phyloP scores from a whole-genome alignment of 2,797 vertebrate genomes.

The Taeniopygia guttata region DNA sequence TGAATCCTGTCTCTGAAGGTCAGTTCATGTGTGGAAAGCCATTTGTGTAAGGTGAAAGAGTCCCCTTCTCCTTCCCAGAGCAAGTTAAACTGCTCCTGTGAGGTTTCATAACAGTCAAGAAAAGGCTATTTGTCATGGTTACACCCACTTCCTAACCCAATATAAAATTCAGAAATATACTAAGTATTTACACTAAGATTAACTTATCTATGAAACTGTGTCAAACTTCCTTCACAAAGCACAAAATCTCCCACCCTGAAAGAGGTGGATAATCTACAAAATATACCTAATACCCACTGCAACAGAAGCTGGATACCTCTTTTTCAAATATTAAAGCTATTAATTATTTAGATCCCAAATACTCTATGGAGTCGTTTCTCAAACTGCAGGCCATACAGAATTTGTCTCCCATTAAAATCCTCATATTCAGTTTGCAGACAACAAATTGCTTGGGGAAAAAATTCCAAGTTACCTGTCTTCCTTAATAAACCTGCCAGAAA shows the following conservation, averaged over 20 bases:
- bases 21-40: fast-evolving
- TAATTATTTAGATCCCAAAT: not conserved
- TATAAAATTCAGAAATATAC: not conserved
- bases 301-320: not conserved
- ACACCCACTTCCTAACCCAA: not conserved
- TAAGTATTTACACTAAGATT: not conserved
- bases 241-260: not conserved
- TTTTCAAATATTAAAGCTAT: not conserved
- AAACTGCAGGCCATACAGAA: not conserved
- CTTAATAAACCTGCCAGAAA: not conserved
- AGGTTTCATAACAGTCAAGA: not conserved
- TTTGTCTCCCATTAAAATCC: not conserved
- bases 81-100: not conserved
- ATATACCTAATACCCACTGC: not conserved
- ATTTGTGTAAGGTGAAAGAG: not conserved
- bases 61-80: not conserved
- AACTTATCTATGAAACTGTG: not conserved
- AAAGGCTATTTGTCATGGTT: not conserved
- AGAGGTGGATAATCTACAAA: not conserved
- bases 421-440: not conserved
- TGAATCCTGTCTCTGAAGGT: not conserved
- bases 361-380: not conserved
- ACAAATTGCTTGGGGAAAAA: not conserved
- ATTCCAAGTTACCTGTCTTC: not conserved
- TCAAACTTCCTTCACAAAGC: not conserved